Conservation (phyloP, 2,888 invertebrate species). For the Scotopteryx bipunctaria region DNA sequence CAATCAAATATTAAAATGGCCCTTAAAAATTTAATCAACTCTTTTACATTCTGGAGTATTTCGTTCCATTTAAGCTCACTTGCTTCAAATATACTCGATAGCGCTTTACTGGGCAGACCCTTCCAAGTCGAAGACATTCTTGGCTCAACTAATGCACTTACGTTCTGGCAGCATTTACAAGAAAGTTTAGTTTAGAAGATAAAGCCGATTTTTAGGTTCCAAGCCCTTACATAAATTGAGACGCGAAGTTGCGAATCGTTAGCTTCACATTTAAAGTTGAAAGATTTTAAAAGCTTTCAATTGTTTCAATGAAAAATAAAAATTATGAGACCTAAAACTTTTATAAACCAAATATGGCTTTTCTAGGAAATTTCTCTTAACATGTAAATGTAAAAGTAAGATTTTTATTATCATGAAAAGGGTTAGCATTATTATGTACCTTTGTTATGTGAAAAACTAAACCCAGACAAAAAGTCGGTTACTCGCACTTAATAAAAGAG, state of each 20-base stretch:
- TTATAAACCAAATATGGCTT: slow-evolving; percentile 21
- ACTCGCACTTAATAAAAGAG: slow-evolving; percentile 2
- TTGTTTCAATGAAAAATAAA: slow-evolving; percentile 27
- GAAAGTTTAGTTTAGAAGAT: no score
- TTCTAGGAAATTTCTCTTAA: slow-evolving; percentile 20
- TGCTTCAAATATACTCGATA: no score
- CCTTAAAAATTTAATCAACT: no score
- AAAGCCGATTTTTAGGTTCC: slow-evolving; percentile 7
- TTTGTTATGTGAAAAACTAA: slow-evolving; percentile 1
- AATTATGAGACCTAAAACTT: slow-evolving; percentile 18
- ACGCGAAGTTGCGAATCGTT: slow-evolving; percentile 15
- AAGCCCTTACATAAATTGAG: slow-evolving; percentile 23
- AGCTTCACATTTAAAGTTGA: slow-evolving; percentile 24
- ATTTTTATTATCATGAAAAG: slow-evolving; percentile 2
- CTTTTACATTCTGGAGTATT: no score
- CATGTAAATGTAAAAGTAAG: slow-evolving; percentile 24
- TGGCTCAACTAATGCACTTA: no score
- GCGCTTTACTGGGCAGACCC: no score
- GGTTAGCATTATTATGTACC: not conserved
- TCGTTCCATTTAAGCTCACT: no score
- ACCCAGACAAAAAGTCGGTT: not conserved
- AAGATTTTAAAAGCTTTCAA: slow-evolving; percentile 34
- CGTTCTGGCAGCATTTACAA: no score
- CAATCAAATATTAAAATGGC: not conserved
- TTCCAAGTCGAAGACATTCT: no score